These are phyloP conservation scores for Prunella himalayana DNA, from an alignment of 2,113 vertebrate genomes.

Conservation along the genomic window DNA sequence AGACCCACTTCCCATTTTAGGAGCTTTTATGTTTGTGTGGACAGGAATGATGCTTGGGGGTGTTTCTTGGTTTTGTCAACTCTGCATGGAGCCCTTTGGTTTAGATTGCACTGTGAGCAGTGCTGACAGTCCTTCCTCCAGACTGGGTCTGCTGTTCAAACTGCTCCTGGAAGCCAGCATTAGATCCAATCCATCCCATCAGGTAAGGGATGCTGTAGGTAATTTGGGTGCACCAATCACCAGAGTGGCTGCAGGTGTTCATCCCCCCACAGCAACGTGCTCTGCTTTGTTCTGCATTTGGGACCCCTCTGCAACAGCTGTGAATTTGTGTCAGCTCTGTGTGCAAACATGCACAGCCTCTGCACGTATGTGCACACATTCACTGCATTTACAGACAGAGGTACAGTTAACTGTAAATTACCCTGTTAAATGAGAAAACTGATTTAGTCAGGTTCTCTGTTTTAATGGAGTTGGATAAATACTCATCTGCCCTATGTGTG, in stretches of 20 bases:
- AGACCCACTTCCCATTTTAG: neutral
- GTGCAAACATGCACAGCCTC: neutral
- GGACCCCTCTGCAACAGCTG: neutral
- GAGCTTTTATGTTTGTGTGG: neutral
- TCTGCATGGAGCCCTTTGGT: neutral
- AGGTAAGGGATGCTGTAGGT: fast-evolving
- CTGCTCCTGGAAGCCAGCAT: neutral
- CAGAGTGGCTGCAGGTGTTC: neutral
- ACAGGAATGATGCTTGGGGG: neutral
- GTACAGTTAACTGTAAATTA: neutral
- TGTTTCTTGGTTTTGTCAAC: neutral
- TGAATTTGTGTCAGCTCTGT: neutral
- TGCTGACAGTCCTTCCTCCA: neutral
- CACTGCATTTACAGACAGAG: neutral
- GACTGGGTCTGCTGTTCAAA: neutral
- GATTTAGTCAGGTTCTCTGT: neutral
- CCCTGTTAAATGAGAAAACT: neutral
- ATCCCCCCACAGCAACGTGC: fast-evolving
- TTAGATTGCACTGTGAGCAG: neutral
- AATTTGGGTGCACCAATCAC: neutral
- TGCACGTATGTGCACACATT: fast-evolving
- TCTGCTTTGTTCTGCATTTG: neutral
- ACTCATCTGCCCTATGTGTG: neutral
- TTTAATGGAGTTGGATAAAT: neutral
- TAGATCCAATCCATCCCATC: neutral